phyloP scores from a whole-genome alignment of 2,888 invertebrate species.

The Deilephila elpenor region DNA sequence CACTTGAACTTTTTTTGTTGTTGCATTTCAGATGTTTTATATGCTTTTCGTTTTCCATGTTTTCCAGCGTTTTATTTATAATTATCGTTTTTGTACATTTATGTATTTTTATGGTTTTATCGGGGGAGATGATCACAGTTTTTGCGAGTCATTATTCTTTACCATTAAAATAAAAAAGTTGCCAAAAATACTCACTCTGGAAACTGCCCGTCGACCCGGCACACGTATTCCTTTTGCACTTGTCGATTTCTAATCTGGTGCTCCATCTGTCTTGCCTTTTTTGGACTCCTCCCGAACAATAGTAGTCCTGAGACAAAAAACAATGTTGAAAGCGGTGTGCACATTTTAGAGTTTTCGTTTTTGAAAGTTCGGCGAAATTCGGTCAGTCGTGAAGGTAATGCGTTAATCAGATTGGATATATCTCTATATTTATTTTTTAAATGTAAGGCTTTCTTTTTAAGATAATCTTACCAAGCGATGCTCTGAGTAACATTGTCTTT shows the following conservation, averaged over 20 bases:
- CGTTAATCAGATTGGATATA: neutral
- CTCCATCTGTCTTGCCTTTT: constrained; percentile 97
- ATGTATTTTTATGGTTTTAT: too few relatives aligned
- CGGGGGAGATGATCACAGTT: too few relatives aligned
- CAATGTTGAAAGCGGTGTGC: neutral
- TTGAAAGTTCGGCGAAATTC: constrained; percentile 4
- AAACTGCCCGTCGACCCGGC: constrained; percentile 96
- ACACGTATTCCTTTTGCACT: constrained; percentile 97
- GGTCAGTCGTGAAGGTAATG: neutral
- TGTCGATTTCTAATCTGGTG: constrained; percentile 96
- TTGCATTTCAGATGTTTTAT: too few relatives aligned
- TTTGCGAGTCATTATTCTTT: too few relatives aligned
- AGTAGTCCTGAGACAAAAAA: constrained; percentile 85
- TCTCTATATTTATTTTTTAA: neutral
- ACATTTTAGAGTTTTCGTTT: neutral
- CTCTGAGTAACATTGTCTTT: too few relatives aligned
- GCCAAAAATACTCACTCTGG: constrained; percentile 89
- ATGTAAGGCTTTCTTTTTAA: too few relatives aligned
- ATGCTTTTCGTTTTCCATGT: too few relatives aligned
- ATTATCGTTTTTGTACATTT: too few relatives aligned
- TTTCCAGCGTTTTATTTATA: too few relatives aligned
- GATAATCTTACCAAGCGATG: too few relatives aligned
- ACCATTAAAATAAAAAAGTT: neutral
- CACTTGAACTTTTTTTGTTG: too few relatives aligned
- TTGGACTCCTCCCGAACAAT: constrained; percentile 96